A percentile compares a stretch with the other conserved stretches of the same genome.
Evolutionary conservation across 2,797 vertebrate species (phyloP).

Genomic region (Cottoperca gobio): DNA sequence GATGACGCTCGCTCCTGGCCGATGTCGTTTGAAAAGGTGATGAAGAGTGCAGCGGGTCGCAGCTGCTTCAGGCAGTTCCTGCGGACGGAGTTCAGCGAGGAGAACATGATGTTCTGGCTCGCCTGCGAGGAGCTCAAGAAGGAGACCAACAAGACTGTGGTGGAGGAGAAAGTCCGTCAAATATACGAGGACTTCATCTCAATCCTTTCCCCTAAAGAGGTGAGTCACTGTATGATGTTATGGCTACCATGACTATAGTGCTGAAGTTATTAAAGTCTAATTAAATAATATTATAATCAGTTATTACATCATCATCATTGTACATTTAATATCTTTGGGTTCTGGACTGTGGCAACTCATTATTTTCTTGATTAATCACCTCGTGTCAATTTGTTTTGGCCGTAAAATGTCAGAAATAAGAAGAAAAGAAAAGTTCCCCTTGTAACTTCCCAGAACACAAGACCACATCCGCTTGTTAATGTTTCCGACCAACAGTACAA

Average conservation of each 20-base stretch:
- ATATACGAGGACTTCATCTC: conserved; percentile 99
- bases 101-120: conserved; percentile 99
- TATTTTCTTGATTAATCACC: neutral
- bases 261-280: neutral
- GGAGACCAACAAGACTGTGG: conserved; percentile 91
- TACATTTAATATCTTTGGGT: too few species aligned
- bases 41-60: conserved; percentile 93
- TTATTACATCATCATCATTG: too few species aligned
- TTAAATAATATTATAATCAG: too few species aligned
- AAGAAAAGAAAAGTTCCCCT: neutral
- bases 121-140: conserved; percentile 96
- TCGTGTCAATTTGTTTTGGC: neutral
- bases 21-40: conserved; percentile 93
- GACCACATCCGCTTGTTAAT: neutral
- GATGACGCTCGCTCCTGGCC: conserved; percentile 93
- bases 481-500: too few species aligned
- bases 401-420: neutral
- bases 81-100: conserved; percentile 97
- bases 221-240: conserved; percentile 60
- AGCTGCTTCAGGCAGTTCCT: conserved; percentile 94
- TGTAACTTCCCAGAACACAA: neutral
- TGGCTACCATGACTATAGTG: neutral
- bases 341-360: neutral
- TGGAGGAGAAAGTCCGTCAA: conserved; percentile 94
- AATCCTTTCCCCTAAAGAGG: conserved; percentile 98